These are phyloP conservation scores for Melipona beecheii DNA, from an alignment of 2,888 invertebrate species.

Conservation along the genomic window DNA sequence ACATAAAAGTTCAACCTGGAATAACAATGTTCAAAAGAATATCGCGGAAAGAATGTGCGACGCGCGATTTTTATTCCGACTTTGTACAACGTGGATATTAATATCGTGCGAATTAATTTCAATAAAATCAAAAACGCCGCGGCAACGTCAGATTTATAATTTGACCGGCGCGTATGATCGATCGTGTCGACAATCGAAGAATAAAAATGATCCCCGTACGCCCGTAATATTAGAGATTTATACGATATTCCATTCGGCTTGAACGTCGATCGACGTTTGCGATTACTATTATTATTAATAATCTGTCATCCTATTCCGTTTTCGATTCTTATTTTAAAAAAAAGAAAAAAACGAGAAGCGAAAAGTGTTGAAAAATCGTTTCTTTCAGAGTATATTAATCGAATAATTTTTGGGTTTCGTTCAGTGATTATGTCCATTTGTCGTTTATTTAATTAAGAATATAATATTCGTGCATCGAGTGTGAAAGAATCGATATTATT, in stretches of 20 bases:
- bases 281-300: constrained; percentile 2
- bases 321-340: background rate
- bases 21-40: constrained; percentile 1
- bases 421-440: background rate
- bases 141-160: constrained; percentile 3
- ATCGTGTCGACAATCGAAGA: constrained; percentile 13
- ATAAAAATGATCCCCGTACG: constrained; percentile 13
- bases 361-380: background rate
- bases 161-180: constrained; percentile 15
- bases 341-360: background rate
- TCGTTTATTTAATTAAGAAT: background rate
- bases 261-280: background rate
- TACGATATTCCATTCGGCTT: background rate
- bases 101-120: constrained; percentile 31
- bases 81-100: constrained; percentile 12
- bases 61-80: constrained; percentile 11
- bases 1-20: background rate
- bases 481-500: background rate
- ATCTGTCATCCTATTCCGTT: background rate
- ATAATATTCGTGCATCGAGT: background rate
- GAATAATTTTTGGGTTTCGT: too few species aligned
- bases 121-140: constrained; percentile 18
- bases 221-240: constrained; percentile 2
- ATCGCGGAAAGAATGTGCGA: background rate
- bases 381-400: too few species aligned